Percentiles rank a stretch among this genome's conserved stretches.
Conservation (phyloP, 2,888 invertebrate genomes). For the Galerucella nymphaeae region DNA sequence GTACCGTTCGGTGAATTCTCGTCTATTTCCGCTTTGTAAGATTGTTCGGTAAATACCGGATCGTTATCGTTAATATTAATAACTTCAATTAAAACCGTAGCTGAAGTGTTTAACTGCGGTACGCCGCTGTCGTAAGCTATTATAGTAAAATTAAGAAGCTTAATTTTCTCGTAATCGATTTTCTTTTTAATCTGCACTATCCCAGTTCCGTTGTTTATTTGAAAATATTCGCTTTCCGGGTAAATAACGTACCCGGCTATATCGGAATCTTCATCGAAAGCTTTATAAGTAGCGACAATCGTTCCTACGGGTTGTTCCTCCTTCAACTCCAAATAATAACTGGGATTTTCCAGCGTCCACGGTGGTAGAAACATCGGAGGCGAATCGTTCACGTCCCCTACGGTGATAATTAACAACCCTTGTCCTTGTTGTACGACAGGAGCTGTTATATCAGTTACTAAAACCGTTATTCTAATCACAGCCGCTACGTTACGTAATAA, state of each 20-base stretch:
- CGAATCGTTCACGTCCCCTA: conserved; percentile 77
- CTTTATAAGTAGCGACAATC: conserved; percentile 79
- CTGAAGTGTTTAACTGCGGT: conserved; percentile 83
- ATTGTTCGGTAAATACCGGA: conserved; percentile 77
- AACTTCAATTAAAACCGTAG: conserved; percentile 80
- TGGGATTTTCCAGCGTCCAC: conserved; percentile 75
- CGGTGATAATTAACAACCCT: conserved; percentile 77
- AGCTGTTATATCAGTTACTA: conserved; percentile 86
- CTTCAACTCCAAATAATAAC: conserved; percentile 74
- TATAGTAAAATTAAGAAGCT: conserved; percentile 81
- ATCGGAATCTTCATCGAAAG: conserved; percentile 85
- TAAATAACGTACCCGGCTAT: conserved; percentile 80
- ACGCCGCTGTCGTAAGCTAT: conserved; percentile 88
- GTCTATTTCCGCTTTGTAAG: conserved; percentile 77
- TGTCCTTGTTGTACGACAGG: conserved; percentile 80
- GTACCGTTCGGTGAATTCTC: conserved; percentile 84
- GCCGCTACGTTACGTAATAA: conserved; percentile 78
- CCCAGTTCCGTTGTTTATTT: conserved; percentile 84
- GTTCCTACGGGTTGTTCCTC: conserved; percentile 88
- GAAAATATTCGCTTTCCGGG: conserved; percentile 80
- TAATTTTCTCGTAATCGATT: conserved; percentile 86
- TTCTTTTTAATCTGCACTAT: conserved; percentile 80
- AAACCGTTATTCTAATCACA: conserved; percentile 80
- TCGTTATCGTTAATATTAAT: conserved; percentile 90
- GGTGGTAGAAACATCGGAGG: conserved; percentile 79